Base-by-base conservation (phyloP, 2,797 vertebrate species). In the Thaleichthys pacificus region DNA sequence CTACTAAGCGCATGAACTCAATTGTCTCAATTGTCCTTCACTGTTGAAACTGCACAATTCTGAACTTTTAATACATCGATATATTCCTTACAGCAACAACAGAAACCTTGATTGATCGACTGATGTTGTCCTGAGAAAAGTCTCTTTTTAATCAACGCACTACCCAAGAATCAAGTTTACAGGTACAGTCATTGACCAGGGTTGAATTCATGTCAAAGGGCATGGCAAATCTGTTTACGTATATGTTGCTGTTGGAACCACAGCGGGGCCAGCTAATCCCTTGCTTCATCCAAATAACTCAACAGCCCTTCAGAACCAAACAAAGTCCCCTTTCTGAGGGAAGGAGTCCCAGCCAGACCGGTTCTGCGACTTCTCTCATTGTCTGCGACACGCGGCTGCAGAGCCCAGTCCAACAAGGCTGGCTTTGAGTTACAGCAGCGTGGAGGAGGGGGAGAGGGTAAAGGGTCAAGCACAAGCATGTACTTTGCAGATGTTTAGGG, bases 301-400 rank as follows among this genome's bases (percentile, higher is more conserved):
- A 71, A 77, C 76, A 73, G 83, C 77, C 75, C 79, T 58, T 82
- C 76, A 74, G 75, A 77, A 84, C 81, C 83, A 88, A 85, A 93
- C 91, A 93, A 91, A 86, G 86, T 85, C 81, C 76, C 76, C 28
- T 79, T 78, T 89, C 80, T 76, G 84, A 76, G 73, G 69, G 51
- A 76, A 72, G 64, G 32, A 77, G 74, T 80, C 80, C 91, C 15
- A 61, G 92, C 78, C 84, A 11, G 82, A 94, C 93, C 84, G 84
- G 93, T 94, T 90, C 57, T 57, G 74, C 93, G n/a, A 77, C 91
- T 87, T 83, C 76, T 76, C 70, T 76, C 74, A 84, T 88, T 86
- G 90, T 90, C 77, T 87, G 72, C 66, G 80, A 82, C 85, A 84
- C 85, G 72, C 82, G 11, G 77, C 83, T 72, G 85, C 67, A 84